phyloP scores from a whole-genome alignment of 2,113 vertebrate genomes.

The Sylvietta virens region DNA sequence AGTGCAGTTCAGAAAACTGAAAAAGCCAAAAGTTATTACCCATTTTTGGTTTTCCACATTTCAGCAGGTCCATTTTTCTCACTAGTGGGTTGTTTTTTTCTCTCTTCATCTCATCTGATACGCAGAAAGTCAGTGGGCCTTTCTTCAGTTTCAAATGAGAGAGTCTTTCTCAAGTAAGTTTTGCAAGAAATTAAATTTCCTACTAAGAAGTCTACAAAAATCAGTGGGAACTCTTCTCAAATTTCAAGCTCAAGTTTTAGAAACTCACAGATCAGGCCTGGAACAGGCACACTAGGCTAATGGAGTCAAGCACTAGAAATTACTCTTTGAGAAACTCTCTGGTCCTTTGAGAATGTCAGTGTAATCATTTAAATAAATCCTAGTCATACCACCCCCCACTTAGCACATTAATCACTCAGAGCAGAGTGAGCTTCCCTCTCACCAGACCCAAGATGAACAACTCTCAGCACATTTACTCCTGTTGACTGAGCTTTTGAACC shows the following conservation, averaged over 20 bases:
- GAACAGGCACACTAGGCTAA: neutral
- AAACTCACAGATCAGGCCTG: neutral
- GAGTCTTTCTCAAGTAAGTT: neutral
- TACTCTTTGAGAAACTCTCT: neutral
- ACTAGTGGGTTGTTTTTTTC: neutral
- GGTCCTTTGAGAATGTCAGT: neutral
- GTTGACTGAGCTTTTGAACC: neutral
- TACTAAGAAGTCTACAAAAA: neutral
- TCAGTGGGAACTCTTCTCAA: neutral
- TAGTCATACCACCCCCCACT: neutral
- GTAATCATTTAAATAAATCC: constrained; percentile 32
- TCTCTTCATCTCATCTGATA: neutral
- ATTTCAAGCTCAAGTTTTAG: neutral
- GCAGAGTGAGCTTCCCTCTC: neutral
- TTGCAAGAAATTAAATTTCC: neutral
- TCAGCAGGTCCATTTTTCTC: neutral
- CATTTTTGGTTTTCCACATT: neutral
- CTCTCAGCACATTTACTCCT: neutral
- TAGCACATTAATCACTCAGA: neutral
- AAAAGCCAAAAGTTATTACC: neutral
- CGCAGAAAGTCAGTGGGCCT: neutral
- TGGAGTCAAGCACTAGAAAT: neutral
- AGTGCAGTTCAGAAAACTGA: neutral
- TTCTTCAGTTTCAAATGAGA: constrained; percentile 6
- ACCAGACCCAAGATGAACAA: neutral